These are phyloP conservation scores for Lepeophtheirus salmonis DNA, from an alignment of 1,140 invertebrate species.

Conservation along the genomic window DNA sequence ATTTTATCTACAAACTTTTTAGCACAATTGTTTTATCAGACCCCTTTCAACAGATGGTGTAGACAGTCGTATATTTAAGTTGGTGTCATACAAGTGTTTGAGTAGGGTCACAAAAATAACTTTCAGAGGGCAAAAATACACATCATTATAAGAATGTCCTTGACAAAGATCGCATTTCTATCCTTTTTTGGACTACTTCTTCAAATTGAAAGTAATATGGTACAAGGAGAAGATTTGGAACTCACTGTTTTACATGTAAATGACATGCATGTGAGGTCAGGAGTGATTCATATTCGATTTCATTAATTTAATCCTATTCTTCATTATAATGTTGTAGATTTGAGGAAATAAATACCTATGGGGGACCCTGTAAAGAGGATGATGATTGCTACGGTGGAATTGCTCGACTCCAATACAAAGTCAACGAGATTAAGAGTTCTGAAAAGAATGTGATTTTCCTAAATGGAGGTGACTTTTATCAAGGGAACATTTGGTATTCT, in stretches of 20 bases:
- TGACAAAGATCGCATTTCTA: too few relatives aligned
- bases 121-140: too few relatives aligned
- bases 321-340: slow-evolving; percentile 31
- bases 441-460: slow-evolving; percentile 46
- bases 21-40: too few relatives aligned
- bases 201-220: too few relatives aligned
- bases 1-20: too few relatives aligned
- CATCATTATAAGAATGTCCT: too few relatives aligned
- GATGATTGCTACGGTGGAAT: slow-evolving; percentile 59
- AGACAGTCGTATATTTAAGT: too few relatives aligned
- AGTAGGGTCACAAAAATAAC: too few relatives aligned
- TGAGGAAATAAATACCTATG: slow-evolving; percentile 45
- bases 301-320: not conserved
- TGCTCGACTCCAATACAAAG: slow-evolving; percentile 34
- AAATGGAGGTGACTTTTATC: slow-evolving; percentile 74
- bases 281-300: not conserved
- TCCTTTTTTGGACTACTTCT: too few relatives aligned
- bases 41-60: too few relatives aligned
- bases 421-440: slow-evolving; percentile 31
- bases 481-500: slow-evolving; percentile 66
- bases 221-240: slow-evolving; percentile 33
- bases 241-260: slow-evolving; percentile 69
- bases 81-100: too few relatives aligned
- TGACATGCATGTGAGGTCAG: slow-evolving; percentile 54
- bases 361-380: slow-evolving; percentile 38